Base-by-base conservation (phyloP, 2,797 vertebrate genomes). In the Chanos chanos region DNA sequence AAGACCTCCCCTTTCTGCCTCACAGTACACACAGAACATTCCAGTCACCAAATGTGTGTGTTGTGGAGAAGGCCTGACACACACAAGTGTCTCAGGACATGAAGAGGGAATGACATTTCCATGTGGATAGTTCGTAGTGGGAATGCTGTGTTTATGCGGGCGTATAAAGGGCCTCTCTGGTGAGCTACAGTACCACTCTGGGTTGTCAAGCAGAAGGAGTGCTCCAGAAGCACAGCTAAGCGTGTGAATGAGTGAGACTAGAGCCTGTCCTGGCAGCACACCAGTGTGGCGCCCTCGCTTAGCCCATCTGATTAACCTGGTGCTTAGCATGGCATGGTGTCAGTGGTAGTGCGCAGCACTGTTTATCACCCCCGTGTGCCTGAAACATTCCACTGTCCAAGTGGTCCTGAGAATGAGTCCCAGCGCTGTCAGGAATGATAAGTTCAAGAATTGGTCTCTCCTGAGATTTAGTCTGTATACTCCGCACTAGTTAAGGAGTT, bases 331-430 rank as follows among this genome's bases (percentile, higher is more conserved):
- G 37, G 41, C 27, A 13, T 30, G 34, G n/a, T 40, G 10, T n/a
- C n/a, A n/a, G n/a, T n/a, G n/a, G n/a, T n/a, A n/a, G n/a, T n/a
- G n/a, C 10, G 12, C 15, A 40, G 39, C 21, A 34, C 47, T 34
- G 8, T 49, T 44, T 71, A 65, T 68, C 68, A 61, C 49, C 64
- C 64, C 37, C 31, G 44, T 8, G 15, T 15, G 28, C 34, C 33
- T 21, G 21, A 16, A 37, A 50, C 47, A 40, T 61, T 51, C 65
- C 62, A 31, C 18, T 21, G 24, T 3, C 37, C 37, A 62, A 39
- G 31, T 41, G 43, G 59, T 39, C 30, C 39, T 37, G 41, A 59
- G 58, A 49, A 19, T 10, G 5, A 18, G 30, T 44, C 24, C 18
- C 28, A 15, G 64, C 50, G 28, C 30, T 41, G 28, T 48, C 15